These are phyloP conservation scores for Anguilla anguilla DNA, from an alignment of 2,797 vertebrate species.

Conservation along the genomic window DNA sequence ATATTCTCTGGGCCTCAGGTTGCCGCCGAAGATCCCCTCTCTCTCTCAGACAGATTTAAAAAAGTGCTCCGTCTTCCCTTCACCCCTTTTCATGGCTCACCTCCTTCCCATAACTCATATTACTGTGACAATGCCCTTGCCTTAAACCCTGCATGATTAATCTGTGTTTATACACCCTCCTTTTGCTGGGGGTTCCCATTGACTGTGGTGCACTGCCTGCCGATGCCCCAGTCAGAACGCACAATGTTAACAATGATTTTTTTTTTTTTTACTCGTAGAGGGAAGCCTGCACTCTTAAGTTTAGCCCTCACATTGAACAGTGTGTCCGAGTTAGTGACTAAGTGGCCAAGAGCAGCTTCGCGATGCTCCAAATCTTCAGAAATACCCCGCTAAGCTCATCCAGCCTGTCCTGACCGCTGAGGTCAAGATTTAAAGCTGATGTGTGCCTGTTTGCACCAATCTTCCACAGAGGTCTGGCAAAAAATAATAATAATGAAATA, in stretches of 20 bases:
- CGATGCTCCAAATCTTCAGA: neutral
- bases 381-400: neutral
- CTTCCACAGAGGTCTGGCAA: neutral
- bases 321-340: neutral
- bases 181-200: neutral
- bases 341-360: neutral
- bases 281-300: neutral
- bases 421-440: neutral
- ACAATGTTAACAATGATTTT: neutral
- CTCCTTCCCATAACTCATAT: constrained; percentile 13
- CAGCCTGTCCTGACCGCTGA: neutral
- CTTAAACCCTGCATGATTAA: constrained; percentile 10
- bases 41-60: neutral
- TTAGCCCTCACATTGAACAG: neutral
- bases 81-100: neutral
- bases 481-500: neutral
- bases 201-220: neutral
- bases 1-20: neutral
- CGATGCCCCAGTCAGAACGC: neutral
- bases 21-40: no score
- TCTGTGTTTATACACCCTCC: neutral
- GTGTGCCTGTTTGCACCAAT: neutral
- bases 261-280: neutral
- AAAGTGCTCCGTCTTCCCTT: neutral
- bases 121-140: constrained; percentile 11